Conservation (phyloP, 2,797 vertebrate genomes). For the Sternarchorhynchus goeldii region DNA sequence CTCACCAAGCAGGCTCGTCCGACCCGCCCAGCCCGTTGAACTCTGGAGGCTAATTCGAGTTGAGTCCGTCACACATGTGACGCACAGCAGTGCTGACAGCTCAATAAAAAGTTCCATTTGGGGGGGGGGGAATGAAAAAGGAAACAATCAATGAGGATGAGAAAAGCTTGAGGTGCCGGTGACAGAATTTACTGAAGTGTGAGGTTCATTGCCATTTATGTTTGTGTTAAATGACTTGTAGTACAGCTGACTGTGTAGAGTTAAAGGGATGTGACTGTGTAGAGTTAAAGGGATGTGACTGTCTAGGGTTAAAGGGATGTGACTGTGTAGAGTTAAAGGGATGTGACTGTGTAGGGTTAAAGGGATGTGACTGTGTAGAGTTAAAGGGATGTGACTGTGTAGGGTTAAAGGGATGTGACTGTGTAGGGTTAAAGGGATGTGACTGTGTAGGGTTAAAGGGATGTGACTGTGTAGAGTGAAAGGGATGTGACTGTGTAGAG, state of each 20-base stretch:
- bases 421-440: neutral
- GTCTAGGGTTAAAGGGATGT: neutral
- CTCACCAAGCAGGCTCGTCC: conserved; percentile 66
- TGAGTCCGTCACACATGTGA: conserved; percentile 68
- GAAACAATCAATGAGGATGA: conserved; percentile 39
- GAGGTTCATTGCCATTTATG: neutral
- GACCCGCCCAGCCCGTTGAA: conserved; percentile 62
- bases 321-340: neutral
- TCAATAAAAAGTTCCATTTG: conserved; percentile 66
- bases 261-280: neutral
- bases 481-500: neutral
- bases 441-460: neutral
- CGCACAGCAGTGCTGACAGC: conserved; percentile 67
- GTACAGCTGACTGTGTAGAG: neutral
- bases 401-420: neutral
- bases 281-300: too few species aligned
- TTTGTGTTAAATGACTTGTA: neutral
- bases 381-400: too few species aligned
- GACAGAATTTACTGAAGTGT: conserved; percentile 6
- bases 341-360: neutral
- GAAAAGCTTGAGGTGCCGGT: conserved; percentile 27
- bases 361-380: too few species aligned
- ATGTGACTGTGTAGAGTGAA: neutral
- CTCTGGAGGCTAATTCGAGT: conserved; percentile 69
- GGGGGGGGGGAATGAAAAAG: conserved; percentile 27